phyloP scores from a whole-genome alignment of 2,888 invertebrate species.

The Geotrupes spiniger region DNA sequence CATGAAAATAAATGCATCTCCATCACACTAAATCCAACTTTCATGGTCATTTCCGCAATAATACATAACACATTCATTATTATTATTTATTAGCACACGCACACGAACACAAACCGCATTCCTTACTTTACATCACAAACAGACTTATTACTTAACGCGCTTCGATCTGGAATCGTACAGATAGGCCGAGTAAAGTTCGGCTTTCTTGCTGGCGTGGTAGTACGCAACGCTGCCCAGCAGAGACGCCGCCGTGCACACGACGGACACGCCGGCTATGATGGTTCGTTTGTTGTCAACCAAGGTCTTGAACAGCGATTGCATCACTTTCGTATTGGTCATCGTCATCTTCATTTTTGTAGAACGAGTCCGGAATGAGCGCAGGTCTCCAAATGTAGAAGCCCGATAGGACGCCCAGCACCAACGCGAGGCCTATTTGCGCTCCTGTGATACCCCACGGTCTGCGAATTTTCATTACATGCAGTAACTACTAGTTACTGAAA shows the following conservation, averaged over 20 bases:
- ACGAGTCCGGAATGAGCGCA: conserved; percentile 26
- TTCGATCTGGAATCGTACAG: conserved; percentile 8
- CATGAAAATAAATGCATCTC: no score
- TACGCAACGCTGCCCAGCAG: background rate
- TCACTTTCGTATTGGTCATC: background rate
- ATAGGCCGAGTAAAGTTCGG: conserved; percentile 9
- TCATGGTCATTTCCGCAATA: no score
- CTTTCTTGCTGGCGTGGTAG: background rate
- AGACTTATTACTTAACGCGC: conserved; percentile 3
- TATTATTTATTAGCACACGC: no score
- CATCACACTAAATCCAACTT: no score
- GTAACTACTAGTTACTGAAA: conserved; percentile 11
- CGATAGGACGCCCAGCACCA: conserved; percentile 39
- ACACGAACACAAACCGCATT: no score
- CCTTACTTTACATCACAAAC: no score
- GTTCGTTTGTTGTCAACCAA: background rate
- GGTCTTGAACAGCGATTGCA: background rate
- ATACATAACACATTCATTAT: no score
- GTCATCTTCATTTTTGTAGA: background rate
- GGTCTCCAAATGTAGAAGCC: conserved; percentile 50
- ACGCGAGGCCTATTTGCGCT: conserved; percentile 38
- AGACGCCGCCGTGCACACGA: conserved; percentile 1
- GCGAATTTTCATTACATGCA: conserved; percentile 36
- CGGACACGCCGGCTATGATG: background rate
- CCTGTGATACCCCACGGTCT: conserved; percentile 39